phyloP scores from a whole-genome alignment of 2,888 invertebrate genomes.

The Steinernema scapterisci region DNA sequence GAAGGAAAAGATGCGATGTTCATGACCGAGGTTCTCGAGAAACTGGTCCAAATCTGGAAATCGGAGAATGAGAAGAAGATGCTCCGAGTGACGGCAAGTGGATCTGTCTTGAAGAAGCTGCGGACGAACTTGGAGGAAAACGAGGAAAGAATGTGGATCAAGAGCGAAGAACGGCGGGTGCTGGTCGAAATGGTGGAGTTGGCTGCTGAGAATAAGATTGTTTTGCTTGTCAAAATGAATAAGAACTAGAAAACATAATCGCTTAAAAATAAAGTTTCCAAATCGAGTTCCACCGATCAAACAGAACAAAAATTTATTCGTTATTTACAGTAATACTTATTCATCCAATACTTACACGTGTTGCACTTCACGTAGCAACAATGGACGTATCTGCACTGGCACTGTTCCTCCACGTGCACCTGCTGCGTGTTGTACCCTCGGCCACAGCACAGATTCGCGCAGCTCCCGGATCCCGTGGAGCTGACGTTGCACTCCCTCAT shows the following conservation, averaged over 20 bases:
- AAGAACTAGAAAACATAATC: no score
- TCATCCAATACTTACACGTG: slow-evolving; percentile 77
- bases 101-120: not conserved
- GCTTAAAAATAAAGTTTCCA: no score
- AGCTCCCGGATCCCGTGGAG: slow-evolving; percentile 66
- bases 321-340: slow-evolving; percentile 76
- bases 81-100: not conserved
- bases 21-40: not conserved
- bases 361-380: slow-evolving; percentile 87
- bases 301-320: slow-evolving; percentile 52
- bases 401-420: slow-evolving; percentile 76
- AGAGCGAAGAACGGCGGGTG: not conserved
- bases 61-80: not conserved
- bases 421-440: slow-evolving; percentile 78
- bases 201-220: not conserved
- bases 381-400: slow-evolving; percentile 84
- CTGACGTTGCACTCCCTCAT: slow-evolving; percentile 69
- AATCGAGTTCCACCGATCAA: no score
- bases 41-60: not conserved
- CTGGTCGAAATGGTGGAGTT: not conserved
- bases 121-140: not conserved
- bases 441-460: slow-evolving; percentile 82
- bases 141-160: not conserved
- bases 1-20: not conserved
- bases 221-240: not conserved